A percentile compares a stretch with the other conserved stretches of the same genome.
phyloP scores from a whole-genome alignment of 2,888 invertebrate species.

The Euspilapteryx auroguttella region DNA sequence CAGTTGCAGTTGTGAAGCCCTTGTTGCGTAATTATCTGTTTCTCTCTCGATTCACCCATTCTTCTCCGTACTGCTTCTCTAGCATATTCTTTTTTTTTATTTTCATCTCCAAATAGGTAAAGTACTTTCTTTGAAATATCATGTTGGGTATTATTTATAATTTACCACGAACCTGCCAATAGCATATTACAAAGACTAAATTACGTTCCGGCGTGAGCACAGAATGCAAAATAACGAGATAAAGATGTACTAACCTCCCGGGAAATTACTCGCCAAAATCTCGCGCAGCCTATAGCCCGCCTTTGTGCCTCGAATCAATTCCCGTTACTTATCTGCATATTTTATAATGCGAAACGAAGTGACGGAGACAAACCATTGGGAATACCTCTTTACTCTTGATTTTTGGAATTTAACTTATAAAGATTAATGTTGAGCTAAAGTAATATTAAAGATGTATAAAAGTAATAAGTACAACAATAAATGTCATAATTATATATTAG shows the following conservation, averaged over 20 bases:
- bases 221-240: constrained; percentile 39
- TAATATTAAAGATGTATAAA: not conserved
- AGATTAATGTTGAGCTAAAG: not conserved
- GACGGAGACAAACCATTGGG: constrained; percentile 30
- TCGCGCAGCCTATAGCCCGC: constrained; percentile 41
- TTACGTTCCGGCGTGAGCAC: constrained; percentile 4
- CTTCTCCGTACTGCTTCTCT: no score
- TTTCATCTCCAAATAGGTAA: no score
- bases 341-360: constrained; percentile 49
- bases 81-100: no score
- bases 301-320: constrained; percentile 57
- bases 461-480: no score
- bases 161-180: no score
- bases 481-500: no score
- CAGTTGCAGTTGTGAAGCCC: no score
- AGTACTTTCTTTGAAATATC: no score
- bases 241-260: constrained; percentile 36
- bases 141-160: no score
- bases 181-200: constrained; percentile 1
- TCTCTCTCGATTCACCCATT: no score
- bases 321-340: constrained; percentile 58
- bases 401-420: not conserved
- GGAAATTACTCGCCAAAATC: constrained; percentile 56
- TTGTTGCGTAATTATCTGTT: no score
- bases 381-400: constrained; percentile 5